Base-by-base conservation (phyloP, 2,888 invertebrate genomes). In the Cylindroiulus punctatus region DNA sequence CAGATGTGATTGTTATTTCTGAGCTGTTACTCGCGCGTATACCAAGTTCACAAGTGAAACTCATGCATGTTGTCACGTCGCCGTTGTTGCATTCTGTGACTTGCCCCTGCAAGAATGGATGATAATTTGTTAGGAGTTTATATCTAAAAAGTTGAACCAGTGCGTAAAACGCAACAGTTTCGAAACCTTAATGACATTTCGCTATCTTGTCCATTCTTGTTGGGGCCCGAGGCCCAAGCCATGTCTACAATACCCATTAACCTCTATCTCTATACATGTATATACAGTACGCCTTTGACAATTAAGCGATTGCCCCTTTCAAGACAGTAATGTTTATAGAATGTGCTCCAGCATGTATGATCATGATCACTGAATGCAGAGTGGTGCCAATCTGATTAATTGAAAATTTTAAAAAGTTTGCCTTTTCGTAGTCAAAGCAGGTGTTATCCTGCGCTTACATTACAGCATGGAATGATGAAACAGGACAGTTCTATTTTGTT, bases 1-100 rank as follows among this genome's bases (percentile, higher is more conserved):
- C 65, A 65, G 65, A 65, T 65, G 65, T 65, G 65, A 65, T 65
- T 65, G 65, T 65, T 65, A 65, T 65, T 65, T 65, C 65, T 65
- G 65, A 65, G 65, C 65, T 65, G 65, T 65, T 65, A 65, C 65
- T 65, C 65, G 65, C 65, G 65, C 26, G 65, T 65, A 65, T 65
- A 65, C 65, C 65, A 65, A 65, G 65, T 65, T 65, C 65, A 65
- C 26, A 65, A 7, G 65, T 65, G 65, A 26, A 65, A 65, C 65
- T 65, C 65, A 26, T 65, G 65, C 12, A 65, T 65, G 65, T 65
- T 26, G 65, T 65, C 65, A 65, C 65, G 65, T 65, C 26, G 26
- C 26, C 65, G n/a, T 65, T n/a, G 65, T 65, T 26, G 26, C 22
- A 65, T 65, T 12, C 65, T 26, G 65, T 26, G 26, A 65, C 65